phyloP scores from a whole-genome alignment of 2,888 invertebrate species.

The Caenorhabditis imperialis region DNA sequence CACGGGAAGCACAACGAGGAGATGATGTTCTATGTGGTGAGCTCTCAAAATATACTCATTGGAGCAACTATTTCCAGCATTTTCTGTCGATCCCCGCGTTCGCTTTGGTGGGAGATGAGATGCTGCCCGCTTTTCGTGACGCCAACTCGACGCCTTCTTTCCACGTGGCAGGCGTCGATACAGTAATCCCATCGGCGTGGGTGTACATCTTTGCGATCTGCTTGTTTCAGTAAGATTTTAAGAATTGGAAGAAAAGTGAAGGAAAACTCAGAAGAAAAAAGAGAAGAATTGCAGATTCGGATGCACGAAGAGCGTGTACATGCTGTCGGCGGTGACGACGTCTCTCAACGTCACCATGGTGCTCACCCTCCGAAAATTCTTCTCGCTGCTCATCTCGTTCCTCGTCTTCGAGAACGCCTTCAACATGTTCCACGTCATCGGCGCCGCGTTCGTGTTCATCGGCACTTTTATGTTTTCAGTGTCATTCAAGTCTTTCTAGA shows the following conservation, averaged over 20 bases:
- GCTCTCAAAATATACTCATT: not conserved
- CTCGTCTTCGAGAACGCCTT: slow-evolving; percentile 94
- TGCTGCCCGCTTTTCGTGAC: slow-evolving; percentile 85
- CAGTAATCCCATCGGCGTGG: slow-evolving; percentile 84
- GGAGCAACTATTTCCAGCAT: slow-evolving; percentile 83
- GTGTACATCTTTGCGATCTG: slow-evolving; percentile 55
- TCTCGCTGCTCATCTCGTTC: slow-evolving; percentile 93
- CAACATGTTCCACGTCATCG: slow-evolving; percentile 90
- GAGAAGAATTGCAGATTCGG: slow-evolving; percentile 82
- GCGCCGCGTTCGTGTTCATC: slow-evolving; percentile 89
- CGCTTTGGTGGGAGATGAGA: slow-evolving; percentile 85
- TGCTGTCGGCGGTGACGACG: slow-evolving; percentile 88
- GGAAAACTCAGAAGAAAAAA: too few species aligned
- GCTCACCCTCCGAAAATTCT: slow-evolving; percentile 93
- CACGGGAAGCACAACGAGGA: slow-evolving; percentile 84
- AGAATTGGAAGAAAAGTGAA: not conserved
- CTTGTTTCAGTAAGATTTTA: slow-evolving; percentile 63
- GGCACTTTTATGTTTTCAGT: slow-evolving; percentile 91
- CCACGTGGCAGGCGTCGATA: slow-evolving; percentile 79
- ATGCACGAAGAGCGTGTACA: slow-evolving; percentile 88
- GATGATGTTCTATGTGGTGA: slow-evolving; percentile 74
- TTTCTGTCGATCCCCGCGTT: slow-evolving; percentile 91
- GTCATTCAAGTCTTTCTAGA: slow-evolving; percentile 11
- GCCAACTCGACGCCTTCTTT: slow-evolving; percentile 81
- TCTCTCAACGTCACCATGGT: slow-evolving; percentile 95